These are phyloP conservation scores for Eurystomus gularis DNA, from an alignment of 2,113 vertebrate genomes.

Conservation along the genomic window DNA sequence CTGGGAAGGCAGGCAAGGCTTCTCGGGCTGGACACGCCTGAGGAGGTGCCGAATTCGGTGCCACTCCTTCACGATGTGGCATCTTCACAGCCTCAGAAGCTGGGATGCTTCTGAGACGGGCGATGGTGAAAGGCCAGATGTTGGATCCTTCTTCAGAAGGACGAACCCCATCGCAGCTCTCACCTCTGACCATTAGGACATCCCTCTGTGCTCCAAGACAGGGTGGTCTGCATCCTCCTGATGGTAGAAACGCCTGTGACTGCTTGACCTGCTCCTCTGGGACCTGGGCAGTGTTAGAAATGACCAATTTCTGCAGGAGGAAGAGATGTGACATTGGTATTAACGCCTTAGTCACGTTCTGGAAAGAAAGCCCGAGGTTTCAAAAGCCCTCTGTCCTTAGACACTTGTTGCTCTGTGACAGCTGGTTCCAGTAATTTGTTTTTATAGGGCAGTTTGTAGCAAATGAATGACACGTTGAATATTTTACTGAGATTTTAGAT, in stretches of 20 bases:
- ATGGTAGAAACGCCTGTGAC: accelerated
- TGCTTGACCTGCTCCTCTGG: accelerated
- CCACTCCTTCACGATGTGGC: accelerated
- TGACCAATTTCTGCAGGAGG: background rate
- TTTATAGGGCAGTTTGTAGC: conserved; percentile 77
- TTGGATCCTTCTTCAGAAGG: background rate
- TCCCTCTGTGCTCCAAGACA: accelerated
- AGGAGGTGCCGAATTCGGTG: accelerated
- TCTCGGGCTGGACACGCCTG: accelerated
- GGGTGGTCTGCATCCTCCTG: accelerated
- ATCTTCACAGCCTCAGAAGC: accelerated
- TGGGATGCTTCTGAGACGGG: background rate
- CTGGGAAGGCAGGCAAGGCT: background rate
- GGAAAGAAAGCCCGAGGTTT: background rate
- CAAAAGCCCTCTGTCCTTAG: background rate
- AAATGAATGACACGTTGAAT: conserved; percentile 75
- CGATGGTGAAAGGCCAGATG: accelerated
- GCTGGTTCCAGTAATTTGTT: conserved; percentile 77
- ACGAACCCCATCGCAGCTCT: background rate
- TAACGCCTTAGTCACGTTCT: accelerated
- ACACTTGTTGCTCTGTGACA: conserved; percentile 74
- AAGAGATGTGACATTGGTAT: background rate
- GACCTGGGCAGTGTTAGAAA: accelerated
- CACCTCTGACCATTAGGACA: accelerated
- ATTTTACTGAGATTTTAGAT: conserved; percentile 78